These are phyloP conservation scores for Apotomis capreana DNA, from an alignment of 2,888 invertebrate genomes.

Conservation along the genomic window DNA sequence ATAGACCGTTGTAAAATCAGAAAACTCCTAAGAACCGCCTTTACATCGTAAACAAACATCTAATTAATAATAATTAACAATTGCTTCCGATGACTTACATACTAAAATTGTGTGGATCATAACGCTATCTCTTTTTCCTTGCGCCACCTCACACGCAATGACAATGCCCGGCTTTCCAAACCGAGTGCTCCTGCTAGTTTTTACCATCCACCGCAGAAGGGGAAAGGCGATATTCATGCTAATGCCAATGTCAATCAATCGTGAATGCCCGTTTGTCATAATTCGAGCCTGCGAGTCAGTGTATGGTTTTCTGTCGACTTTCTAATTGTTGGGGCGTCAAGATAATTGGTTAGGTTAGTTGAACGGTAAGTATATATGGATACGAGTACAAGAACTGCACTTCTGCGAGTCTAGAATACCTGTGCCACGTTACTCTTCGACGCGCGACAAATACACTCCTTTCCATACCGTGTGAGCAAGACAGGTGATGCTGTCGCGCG, in stretches of 20 bases:
- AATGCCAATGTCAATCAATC: constrained; percentile 39
- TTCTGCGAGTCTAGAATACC: too few species aligned
- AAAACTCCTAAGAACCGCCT: too few species aligned
- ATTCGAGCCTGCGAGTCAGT: constrained; percentile 21
- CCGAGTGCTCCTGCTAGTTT: constrained; percentile 51
- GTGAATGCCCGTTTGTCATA: constrained; percentile 21
- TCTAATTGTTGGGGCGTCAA: constrained; percentile 23
- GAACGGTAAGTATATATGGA: too few species aligned
- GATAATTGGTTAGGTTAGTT: constrained; percentile 1
- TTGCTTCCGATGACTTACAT: too few species aligned
- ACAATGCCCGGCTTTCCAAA: constrained; percentile 55
- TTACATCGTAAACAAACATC: too few species aligned
- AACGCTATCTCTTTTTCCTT: constrained; percentile 18
- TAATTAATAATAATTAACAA: too few species aligned
- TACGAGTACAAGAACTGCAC: too few species aligned
- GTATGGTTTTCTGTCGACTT: constrained; percentile 23
- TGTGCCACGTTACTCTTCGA: too few species aligned
- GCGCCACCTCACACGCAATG: constrained; percentile 42
- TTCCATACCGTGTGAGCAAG: too few species aligned
- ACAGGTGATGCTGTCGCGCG: too few species aligned
- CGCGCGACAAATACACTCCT: too few species aligned
- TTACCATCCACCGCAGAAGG: constrained; percentile 42
- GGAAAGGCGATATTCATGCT: constrained; percentile 47
- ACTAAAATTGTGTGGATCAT: neutral
- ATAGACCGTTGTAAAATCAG: too few species aligned